Conservation (phyloP, 2,888 invertebrate species). For the Rugalucina vietnamica region DNA sequence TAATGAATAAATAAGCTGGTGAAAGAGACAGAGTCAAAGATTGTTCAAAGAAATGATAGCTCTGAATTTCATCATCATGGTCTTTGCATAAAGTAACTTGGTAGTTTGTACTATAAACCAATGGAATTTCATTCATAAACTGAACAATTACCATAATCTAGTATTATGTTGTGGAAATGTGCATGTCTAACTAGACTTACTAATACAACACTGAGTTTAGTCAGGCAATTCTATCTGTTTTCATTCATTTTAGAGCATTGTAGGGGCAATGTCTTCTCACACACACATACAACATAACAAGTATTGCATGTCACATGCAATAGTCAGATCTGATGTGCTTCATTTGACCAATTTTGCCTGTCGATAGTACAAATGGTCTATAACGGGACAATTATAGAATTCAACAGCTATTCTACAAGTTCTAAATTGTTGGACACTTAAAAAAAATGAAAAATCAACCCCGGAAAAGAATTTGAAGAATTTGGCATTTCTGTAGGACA, state of each 20-base stretch:
- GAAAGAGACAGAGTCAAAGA: too few relatives aligned
- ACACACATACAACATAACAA: not conserved
- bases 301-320: conserved; percentile 57
- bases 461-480: too few relatives aligned
- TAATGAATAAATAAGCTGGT: too few relatives aligned
- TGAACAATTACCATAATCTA: not conserved
- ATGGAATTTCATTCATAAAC: conserved; percentile 7
- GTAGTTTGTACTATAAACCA: too few relatives aligned
- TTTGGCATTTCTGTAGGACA: too few relatives aligned
- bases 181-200: not conserved
- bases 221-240: not conserved
- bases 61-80: too few relatives aligned
- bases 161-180: not conserved
- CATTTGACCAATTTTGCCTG: conserved; percentile 1
- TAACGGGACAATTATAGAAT: conserved; percentile 9
- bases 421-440: too few relatives aligned
- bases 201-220: not conserved
- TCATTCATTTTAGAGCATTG: not conserved
- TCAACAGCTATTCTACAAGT: too few relatives aligned
- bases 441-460: too few relatives aligned
- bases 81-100: too few relatives aligned
- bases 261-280: not conserved
- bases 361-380: not conserved
- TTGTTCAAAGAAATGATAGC: too few relatives aligned
- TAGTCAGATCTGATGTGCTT: conserved; percentile 20